These are phyloP conservation scores for Hylaea fasciaria DNA, from an alignment of 2,888 invertebrate species.

Conservation along the genomic window DNA sequence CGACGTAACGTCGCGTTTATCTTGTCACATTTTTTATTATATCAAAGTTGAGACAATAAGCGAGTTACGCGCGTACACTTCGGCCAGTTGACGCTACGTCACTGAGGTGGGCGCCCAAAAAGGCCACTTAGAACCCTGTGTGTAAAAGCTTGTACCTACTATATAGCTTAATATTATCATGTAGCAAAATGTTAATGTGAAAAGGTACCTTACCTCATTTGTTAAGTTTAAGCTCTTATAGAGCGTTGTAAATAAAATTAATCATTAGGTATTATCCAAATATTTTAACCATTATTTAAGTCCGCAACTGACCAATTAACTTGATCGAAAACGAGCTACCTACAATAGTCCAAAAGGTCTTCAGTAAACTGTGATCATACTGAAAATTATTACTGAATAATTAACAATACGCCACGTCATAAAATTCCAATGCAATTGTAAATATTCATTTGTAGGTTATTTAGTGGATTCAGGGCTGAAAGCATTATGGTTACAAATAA, in stretches of 20 bases:
- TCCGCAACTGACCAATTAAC: neutral
- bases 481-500: neutral
- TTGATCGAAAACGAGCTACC: no score
- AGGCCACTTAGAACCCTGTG: no score
- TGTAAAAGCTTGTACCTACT: neutral
- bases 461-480: conserved; percentile 5
- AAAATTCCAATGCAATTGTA: neutral
- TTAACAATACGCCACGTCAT: neutral
- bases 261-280: conserved; percentile 7
- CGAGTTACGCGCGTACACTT: no score
- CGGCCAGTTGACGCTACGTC: no score
- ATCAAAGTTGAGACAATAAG: no score
- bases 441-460: neutral
- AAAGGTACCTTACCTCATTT: conserved; percentile 25
- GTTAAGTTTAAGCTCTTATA: conserved; percentile 51
- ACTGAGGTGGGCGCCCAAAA: no score
- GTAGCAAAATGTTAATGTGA: neutral
- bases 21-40: no score
- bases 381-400: no score
- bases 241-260: conserved; percentile 54
- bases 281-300: conserved; percentile 3
- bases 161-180: neutral
- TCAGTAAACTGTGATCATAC: no score
- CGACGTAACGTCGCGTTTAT: no score
- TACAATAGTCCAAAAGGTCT: no score